These are phyloP conservation scores for Lepidochrysops patricia DNA, from an alignment of 2,888 invertebrate species.

Conservation along the genomic window DNA sequence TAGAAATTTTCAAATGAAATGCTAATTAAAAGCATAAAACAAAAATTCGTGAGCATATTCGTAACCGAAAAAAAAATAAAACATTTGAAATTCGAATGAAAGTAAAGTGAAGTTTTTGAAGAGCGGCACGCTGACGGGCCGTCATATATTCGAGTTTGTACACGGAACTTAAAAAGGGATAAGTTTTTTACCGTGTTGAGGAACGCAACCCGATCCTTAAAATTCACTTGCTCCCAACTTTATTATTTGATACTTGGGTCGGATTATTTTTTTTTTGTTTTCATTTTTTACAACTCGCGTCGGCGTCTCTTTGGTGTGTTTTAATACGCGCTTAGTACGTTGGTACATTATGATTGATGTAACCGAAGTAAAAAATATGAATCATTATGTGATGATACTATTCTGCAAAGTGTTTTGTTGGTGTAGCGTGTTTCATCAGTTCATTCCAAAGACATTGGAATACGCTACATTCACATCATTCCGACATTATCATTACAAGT, in stretches of 20 bases:
- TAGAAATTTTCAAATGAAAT: background rate
- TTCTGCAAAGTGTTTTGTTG: background rate
- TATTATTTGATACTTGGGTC: conserved; percentile 70
- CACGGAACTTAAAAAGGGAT: conserved; percentile 44
- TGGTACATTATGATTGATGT: conserved; percentile 38
- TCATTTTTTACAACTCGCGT: conserved; percentile 38
- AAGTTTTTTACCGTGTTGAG: conserved; percentile 42
- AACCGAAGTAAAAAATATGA: background rate
- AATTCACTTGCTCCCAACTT: conserved; percentile 74
- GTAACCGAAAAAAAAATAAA: conserved; percentile 6
- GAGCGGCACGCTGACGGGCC: conserved; percentile 54
- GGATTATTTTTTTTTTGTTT: conserved; percentile 51
- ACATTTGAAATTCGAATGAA: conserved; percentile 32
- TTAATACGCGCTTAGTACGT: conserved; percentile 50
- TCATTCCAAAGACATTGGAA: no score
- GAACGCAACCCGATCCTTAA: conserved; percentile 64
- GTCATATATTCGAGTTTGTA: conserved; percentile 65
- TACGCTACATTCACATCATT: background rate
- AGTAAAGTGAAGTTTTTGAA: conserved; percentile 37
- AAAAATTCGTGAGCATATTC: no score
- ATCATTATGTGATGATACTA: background rate
- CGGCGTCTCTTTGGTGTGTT: conserved; percentile 54
- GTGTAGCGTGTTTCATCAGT: background rate
- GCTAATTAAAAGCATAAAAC: conserved; percentile 15
- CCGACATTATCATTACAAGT: background rate